These are phyloP conservation scores for Gambusia yucatana DNA, from an alignment of 2,797 vertebrate species.

Conservation along the genomic window DNA sequence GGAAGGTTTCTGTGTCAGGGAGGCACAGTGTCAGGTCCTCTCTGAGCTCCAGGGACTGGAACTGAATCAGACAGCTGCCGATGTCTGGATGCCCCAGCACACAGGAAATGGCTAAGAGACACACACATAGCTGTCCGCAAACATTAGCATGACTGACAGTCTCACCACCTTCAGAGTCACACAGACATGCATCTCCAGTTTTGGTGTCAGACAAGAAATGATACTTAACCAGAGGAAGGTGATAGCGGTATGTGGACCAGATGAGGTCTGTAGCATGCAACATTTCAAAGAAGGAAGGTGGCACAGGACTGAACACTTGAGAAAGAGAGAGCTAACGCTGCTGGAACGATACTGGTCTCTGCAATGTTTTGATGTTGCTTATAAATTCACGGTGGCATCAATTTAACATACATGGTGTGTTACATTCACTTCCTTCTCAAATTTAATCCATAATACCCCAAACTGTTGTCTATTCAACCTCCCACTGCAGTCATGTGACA, in stretches of 20 bases:
- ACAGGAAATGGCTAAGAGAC: conserved; percentile 75
- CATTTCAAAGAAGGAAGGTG: background rate
- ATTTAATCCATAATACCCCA: background rate
- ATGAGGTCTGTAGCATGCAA: conserved; percentile 12
- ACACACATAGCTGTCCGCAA: conserved; percentile 68
- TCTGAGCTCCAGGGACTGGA: conserved; percentile 64
- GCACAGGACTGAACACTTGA: background rate
- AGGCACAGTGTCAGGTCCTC: conserved; percentile 67
- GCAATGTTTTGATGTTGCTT: background rate
- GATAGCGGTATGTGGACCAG: conserved; percentile 14
- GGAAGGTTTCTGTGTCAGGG: conserved; percentile 63
- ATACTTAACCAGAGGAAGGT: conserved; percentile 55
- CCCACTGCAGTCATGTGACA: background rate
- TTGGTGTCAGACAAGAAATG: conserved; percentile 53
- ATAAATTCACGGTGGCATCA: background rate
- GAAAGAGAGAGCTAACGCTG: background rate
- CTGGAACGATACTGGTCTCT: background rate
- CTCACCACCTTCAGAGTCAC: conserved; percentile 58
- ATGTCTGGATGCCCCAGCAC: conserved; percentile 66
- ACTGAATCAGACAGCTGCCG: conserved; percentile 77
- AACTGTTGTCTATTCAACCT: background rate
- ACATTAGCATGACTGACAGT: conserved; percentile 76
- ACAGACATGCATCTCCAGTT: conserved; percentile 50
- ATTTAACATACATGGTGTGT: background rate
- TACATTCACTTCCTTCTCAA: background rate